A percentile compares a stretch with the other conserved stretches of the same genome.
Conservation (phyloP, 53 echinoderm and acorn worm genomes). For the Arbacia lixula region DNA sequence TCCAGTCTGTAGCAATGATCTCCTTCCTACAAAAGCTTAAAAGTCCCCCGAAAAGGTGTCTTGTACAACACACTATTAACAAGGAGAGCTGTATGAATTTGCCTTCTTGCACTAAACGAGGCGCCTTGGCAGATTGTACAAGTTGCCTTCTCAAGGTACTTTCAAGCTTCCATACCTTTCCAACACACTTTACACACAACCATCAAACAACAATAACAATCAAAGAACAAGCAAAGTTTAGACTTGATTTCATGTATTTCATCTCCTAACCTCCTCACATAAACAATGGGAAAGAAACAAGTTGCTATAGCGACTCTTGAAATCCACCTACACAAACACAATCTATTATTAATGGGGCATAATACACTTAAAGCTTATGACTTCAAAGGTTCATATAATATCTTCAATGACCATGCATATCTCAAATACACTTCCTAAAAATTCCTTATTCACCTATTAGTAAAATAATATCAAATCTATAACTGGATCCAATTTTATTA, state of each 20-base stretch:
- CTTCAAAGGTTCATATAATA: too few species aligned
- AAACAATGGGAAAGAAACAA: slow-evolving; percentile 27
- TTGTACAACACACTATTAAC: too few species aligned
- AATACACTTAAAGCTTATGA: not conserved
- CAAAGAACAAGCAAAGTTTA: not conserved
- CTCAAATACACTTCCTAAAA: not conserved
- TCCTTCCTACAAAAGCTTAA: too few species aligned
- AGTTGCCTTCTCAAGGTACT: too few species aligned
- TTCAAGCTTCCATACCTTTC: too few species aligned
- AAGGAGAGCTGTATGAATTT: too few species aligned
- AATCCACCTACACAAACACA: not conserved
- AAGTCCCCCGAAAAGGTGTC: too few species aligned
- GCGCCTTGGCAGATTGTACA: too few species aligned
- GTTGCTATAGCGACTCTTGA: not conserved
- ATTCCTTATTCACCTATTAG: not conserved
- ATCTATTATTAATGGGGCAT: not conserved
- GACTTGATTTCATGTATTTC: not conserved
- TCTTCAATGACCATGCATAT: not conserved
- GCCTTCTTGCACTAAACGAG: too few species aligned
- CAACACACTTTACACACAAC: not conserved
- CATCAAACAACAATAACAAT: not conserved
- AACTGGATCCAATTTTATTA: not conserved
- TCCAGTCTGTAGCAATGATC: too few species aligned
- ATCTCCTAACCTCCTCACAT: slow-evolving; percentile 36
- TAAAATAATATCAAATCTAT: slow-evolving; percentile 10